Percentiles rank a stretch among this genome's conserved stretches.
Evolutionary conservation across 1,140 invertebrate species (phyloP).

Genomic region (Ditylenchus dipsaci): DNA sequence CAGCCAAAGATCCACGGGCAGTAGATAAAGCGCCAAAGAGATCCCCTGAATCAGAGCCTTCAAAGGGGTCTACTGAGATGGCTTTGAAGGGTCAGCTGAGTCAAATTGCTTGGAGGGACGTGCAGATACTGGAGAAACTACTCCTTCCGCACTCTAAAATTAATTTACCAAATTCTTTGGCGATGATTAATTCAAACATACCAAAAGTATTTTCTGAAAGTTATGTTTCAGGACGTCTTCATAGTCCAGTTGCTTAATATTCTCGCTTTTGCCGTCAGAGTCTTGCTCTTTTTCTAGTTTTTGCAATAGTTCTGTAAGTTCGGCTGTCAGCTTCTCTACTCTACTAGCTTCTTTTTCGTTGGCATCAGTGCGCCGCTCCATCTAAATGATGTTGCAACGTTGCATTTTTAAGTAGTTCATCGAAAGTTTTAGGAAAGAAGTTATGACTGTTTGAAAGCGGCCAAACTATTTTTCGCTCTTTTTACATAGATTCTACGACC

Average conservation of each 20-base stretch:
- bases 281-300: not conserved
- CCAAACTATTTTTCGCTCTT: no score
- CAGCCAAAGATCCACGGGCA: not conserved
- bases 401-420: not conserved
- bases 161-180: not conserved
- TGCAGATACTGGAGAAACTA: not conserved
- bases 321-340: conserved; percentile 10
- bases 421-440: not conserved
- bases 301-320: not conserved
- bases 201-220: not conserved
- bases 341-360: conserved; percentile 27
- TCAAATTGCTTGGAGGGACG: not conserved
- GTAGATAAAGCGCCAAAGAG: not conserved
- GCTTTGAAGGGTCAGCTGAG: not conserved
- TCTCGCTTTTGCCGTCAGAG: not conserved
- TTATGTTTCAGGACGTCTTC: not conserved
- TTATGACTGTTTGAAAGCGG: no score
- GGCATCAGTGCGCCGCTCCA: conserved; percentile 32
- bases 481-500: no score
- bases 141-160: not conserved
- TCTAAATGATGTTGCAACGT: no score
- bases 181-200: not conserved
- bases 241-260: not conserved
- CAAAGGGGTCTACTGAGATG: not conserved
- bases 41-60: not conserved